Evolutionary conservation across 2,888 invertebrate genomes (phyloP), one percentile per base, ranked within the genome.

Genomic region (Hipparchia sbordonii): DNA sequence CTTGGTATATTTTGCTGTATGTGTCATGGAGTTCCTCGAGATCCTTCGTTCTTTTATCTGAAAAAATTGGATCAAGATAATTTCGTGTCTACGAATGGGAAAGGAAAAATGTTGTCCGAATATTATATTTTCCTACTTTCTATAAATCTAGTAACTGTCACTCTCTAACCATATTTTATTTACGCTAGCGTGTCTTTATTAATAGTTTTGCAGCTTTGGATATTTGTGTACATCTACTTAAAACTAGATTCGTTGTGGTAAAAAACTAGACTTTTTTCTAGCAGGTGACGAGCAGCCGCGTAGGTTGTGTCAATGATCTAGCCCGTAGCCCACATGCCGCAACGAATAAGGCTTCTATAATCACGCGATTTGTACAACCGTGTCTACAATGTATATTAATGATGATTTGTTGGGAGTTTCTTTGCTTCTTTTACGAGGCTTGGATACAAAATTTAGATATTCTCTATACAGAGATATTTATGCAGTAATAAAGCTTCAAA

Each of bases 221-320:
- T 66, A 77, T 77, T 80, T 77, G 78, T 79, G 79, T 78, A 72
- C 66, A 78, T 79, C 81, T 87, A 85, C 88, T 87, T 86, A 83
- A 84, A 89, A 87, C 86, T 87, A 89, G 88, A 91, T 90, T 89
- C 87, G 84, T 87, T 78, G 85, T 85, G 75, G 83, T 85, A 89
- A 89, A 39, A 89, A 83, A 82, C 80, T 80, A 81, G 74, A 87
- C 89, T 89, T 89, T 89, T 87, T 80, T 79, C 81, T 80, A 86
- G 92, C 93, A 93, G 93, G 93, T 93, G 93, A 92, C 91, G 89
- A 91, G 85, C 83, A 85, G 84, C 79, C 87, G 91, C 85, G 93
- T 93, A 90, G 92, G 92, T 85, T 90, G 93, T 92, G 93, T 93
- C 93, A 93, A 91, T 92, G 93, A 88, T 92, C 93, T 90, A 91